Conservation (phyloP, 2,888 invertebrate genomes). For the Atrina japonica region DNA sequence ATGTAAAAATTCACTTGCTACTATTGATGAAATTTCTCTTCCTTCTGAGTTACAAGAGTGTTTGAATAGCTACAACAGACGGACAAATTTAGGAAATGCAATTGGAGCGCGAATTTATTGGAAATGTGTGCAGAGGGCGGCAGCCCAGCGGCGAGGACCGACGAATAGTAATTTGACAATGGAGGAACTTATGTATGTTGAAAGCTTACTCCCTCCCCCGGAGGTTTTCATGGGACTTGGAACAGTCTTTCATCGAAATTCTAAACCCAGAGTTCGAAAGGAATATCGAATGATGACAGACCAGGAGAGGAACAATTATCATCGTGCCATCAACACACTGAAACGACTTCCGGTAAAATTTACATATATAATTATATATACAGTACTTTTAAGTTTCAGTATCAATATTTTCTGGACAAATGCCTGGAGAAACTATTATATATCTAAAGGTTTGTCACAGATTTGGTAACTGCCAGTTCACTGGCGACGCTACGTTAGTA, state of each 20-base stretch:
- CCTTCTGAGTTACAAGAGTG: slow-evolving; percentile 57
- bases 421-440: too few species aligned
- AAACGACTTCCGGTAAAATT: slow-evolving; percentile 56
- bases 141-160: not conserved
- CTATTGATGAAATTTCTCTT: slow-evolving; percentile 56
- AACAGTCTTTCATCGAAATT: slow-evolving; percentile 7
- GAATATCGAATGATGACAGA: slow-evolving; percentile 56
- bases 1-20: slow-evolving; percentile 11
- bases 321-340: slow-evolving; percentile 52
- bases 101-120: slow-evolving; percentile 59
- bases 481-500: too few species aligned
- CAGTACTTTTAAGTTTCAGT: not conserved
- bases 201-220: slow-evolving; percentile 18
- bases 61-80: slow-evolving; percentile 51
- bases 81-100: slow-evolving; percentile 51
- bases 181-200: slow-evolving; percentile 38
- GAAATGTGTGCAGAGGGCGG: slow-evolving; percentile 48
- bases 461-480: too few species aligned
- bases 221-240: slow-evolving; percentile 7
- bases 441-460: too few species aligned
- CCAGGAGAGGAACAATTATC: slow-evolving; percentile 46
- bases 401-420: not conserved
- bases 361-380: not conserved
- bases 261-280: slow-evolving; percentile 44
- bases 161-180: slow-evolving; percentile 48